Percentiles rank a stretch among this genome's conserved stretches.
phyloP scores from a whole-genome alignment of 1,140 invertebrate genomes.

The Arctopsyche grandis region DNA sequence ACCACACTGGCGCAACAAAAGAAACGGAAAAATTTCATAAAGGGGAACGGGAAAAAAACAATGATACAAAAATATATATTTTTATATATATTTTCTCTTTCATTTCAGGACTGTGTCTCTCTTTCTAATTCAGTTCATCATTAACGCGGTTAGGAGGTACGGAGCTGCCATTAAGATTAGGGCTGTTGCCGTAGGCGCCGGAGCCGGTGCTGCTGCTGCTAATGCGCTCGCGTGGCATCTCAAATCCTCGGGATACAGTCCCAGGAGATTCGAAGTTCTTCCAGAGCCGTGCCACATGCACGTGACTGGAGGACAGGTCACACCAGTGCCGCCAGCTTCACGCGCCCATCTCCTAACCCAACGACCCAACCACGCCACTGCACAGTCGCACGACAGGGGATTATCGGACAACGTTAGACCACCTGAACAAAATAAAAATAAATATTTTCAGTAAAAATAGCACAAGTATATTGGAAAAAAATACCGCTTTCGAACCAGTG shows the following conservation, averaged over 20 bases:
- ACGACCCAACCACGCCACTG: slow-evolving; percentile 86
- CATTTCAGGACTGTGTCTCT: neutral
- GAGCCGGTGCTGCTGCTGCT: slow-evolving; percentile 66
- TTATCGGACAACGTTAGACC: slow-evolving; percentile 85
- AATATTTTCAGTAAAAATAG: neutral
- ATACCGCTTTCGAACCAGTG: too few relatives aligned
- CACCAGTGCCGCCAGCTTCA: slow-evolving; percentile 69
- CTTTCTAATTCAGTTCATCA: slow-evolving; percentile 20
- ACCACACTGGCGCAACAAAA: neutral
- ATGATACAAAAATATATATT: slow-evolving; percentile 24
- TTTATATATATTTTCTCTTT: neutral
- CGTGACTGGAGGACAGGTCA: slow-evolving; percentile 64
- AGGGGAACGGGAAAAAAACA: neutral
- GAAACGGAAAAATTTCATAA: slow-evolving; percentile 25
- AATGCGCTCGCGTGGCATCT: slow-evolving; percentile 80
- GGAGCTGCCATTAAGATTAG: slow-evolving; percentile 1
- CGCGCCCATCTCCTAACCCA: slow-evolving; percentile 88
- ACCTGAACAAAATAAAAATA: slow-evolving; percentile 67
- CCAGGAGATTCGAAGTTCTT: slow-evolving; percentile 72
- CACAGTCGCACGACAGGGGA: slow-evolving; percentile 87
- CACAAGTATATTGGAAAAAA: too few relatives aligned
- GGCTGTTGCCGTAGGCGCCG: slow-evolving; percentile 29
- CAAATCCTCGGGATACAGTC: slow-evolving; percentile 78
- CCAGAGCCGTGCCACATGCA: slow-evolving; percentile 73
- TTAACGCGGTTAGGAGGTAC: slow-evolving; percentile 20